Evolutionary conservation across 2,888 invertebrate species (phyloP).

Genomic region (Eristalis tenax): DNA sequence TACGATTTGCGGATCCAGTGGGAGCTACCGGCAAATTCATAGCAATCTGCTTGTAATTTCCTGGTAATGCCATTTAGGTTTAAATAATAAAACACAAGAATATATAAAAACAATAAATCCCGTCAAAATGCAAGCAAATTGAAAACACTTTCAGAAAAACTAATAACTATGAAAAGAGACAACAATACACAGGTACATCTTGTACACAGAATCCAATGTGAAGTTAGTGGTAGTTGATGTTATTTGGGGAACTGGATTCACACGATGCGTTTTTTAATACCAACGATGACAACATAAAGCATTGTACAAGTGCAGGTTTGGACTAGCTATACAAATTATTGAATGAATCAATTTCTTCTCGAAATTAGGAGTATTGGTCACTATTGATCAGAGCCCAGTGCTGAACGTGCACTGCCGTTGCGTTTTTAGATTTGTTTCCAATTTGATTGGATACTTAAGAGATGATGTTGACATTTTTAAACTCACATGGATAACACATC

Average conservation of each 20-base stretch:
- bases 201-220: not conserved
- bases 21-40: constrained; percentile 85
- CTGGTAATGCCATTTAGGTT: constrained; percentile 88
- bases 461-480: too few relatives aligned
- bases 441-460: too few relatives aligned
- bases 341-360: too few relatives aligned
- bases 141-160: not conserved
- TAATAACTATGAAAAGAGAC: not conserved
- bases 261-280: not conserved
- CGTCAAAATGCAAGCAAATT: not conserved
- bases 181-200: not conserved
- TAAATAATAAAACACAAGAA: not conserved
- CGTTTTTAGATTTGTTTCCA: too few relatives aligned
- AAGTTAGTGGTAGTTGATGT: not conserved
- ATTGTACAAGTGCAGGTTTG: too few relatives aligned
- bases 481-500: too few relatives aligned
- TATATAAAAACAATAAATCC: not conserved
- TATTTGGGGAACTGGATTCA: not conserved
- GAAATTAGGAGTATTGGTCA: too few relatives aligned
- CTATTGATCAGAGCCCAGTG: too few relatives aligned
- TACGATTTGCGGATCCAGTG: constrained; percentile 75
- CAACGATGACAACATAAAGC: not conserved
- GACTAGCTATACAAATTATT: too few relatives aligned
- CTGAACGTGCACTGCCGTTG: too few relatives aligned
- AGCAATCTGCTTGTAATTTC: constrained; percentile 92